These are phyloP conservation scores for Pseudomyrmex sp. DNA, from an alignment of 1,140 invertebrate species.

Conservation along the genomic window DNA sequence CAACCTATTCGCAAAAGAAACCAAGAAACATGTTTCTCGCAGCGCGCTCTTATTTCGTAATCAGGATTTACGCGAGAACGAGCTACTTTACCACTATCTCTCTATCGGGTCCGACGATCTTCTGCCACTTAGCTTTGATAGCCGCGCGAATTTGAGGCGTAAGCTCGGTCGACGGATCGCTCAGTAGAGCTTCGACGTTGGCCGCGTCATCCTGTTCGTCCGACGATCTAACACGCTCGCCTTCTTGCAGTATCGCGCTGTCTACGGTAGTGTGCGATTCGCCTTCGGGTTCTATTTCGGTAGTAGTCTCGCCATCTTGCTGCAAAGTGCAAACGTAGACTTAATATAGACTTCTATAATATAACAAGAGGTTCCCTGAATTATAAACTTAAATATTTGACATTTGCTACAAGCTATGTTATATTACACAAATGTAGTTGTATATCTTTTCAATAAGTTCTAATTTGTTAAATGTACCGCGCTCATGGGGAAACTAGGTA, in stretches of 20 bases:
- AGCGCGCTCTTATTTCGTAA: not conserved
- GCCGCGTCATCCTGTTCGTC: conserved; percentile 87
- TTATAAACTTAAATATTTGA: too few species aligned
- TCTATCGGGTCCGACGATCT: conserved; percentile 92
- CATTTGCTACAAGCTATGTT: too few species aligned
- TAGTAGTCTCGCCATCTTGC: conserved; percentile 86
- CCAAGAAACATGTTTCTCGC: not conserved
- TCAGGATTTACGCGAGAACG: not conserved
- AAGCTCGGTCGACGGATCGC: conserved; percentile 86
- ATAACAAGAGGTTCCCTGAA: too few species aligned
- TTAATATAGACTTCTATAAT: not conserved
- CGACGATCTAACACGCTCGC: conserved; percentile 82
- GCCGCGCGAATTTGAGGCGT: conserved; percentile 90
- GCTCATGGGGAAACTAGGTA: conserved; percentile 92
- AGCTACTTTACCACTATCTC: conserved; percentile 91
- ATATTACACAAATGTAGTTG: too few species aligned
- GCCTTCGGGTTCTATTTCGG: conserved; percentile 89
- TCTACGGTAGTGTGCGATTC: conserved; percentile 88
- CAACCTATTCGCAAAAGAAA: conserved; percentile 86
- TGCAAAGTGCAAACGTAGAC: conserved; percentile 1
- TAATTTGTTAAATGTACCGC: conserved; percentile 84
- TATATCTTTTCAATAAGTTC: too few species aligned
- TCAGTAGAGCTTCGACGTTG: conserved; percentile 85
- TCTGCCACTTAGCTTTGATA: conserved; percentile 94
- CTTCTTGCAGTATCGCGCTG: conserved; percentile 86